Conservation (phyloP, 1,140 invertebrate species). For the Eciton burchellii region DNA sequence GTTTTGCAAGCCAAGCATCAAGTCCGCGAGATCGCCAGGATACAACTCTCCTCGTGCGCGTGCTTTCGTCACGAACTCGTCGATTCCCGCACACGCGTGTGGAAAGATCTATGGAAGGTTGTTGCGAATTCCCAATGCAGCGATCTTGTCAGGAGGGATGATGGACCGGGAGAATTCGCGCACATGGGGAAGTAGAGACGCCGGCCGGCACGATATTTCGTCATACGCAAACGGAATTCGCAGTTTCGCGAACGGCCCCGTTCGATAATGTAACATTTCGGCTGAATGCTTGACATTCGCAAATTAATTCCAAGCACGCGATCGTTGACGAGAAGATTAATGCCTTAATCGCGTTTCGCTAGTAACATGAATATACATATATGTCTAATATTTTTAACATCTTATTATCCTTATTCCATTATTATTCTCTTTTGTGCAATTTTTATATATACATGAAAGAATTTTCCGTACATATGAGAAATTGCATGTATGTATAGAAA, state of each 20-base stretch:
- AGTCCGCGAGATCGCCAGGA: neutral
- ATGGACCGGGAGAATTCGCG: too few relatives aligned
- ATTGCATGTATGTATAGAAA: too few relatives aligned
- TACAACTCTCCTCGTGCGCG: slow-evolving; percentile 23
- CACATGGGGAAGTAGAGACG: neutral
- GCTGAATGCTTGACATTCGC: too few relatives aligned
- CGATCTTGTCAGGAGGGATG: slow-evolving; percentile 20
- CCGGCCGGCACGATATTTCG: neutral
- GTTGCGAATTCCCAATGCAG: neutral
- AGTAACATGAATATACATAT: too few relatives aligned
- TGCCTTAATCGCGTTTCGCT: too few relatives aligned
- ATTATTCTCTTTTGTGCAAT: too few relatives aligned
- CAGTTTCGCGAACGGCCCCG: neutral
- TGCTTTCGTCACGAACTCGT: slow-evolving; percentile 2
- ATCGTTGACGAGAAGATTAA: too few relatives aligned
- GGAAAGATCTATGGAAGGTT: neutral
- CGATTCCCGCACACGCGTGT: slow-evolving; percentile 6
- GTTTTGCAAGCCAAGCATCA: neutral
- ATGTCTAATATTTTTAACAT: too few relatives aligned
- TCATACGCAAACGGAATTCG: slow-evolving; percentile 7
- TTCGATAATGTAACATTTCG: neutral
- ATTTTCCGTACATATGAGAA: too few relatives aligned
- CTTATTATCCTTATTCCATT: too few relatives aligned
- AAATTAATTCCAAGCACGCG: too few relatives aligned
- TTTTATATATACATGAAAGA: too few relatives aligned